Evolutionary conservation across 2,797 vertebrate genomes (phyloP).

Genomic region (Hydrophis major): DNA sequence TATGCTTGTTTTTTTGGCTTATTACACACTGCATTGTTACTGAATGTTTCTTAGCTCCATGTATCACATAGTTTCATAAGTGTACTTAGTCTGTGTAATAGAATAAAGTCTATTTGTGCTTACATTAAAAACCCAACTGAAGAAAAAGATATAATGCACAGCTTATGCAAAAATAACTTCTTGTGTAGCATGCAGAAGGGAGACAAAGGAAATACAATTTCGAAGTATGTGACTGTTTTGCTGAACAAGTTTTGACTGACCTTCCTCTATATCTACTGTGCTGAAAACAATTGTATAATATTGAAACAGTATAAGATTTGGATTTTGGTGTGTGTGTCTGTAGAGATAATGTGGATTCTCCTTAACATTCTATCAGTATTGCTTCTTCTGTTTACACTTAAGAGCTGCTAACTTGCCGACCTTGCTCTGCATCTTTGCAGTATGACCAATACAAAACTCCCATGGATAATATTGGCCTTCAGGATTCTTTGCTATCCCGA

Average conservation of each 20-base stretch:
- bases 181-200: neutral
- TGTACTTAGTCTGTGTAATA: neutral
- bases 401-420: neutral
- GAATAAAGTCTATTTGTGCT: neutral
- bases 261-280: neutral
- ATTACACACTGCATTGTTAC: neutral
- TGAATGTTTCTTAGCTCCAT: neutral
- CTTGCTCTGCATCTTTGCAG: constrained; percentile 57
- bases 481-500: constrained; percentile 94
- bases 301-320: neutral
- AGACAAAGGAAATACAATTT: neutral
- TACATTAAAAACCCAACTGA: neutral
- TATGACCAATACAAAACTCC: constrained; percentile 98
- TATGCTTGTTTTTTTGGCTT: neutral
- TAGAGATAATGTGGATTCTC: neutral
- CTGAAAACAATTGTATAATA: neutral
- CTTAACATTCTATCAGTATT: neutral
- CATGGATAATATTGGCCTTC: constrained; percentile 98
- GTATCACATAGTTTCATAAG: neutral
- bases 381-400: neutral
- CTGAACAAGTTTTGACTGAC: neutral
- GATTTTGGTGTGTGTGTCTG: neutral
- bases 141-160: neutral
- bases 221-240: neutral
- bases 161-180: neutral